phyloP scores from a whole-genome alignment of 2,797 vertebrate species.

The Callimico goeldii region DNA sequence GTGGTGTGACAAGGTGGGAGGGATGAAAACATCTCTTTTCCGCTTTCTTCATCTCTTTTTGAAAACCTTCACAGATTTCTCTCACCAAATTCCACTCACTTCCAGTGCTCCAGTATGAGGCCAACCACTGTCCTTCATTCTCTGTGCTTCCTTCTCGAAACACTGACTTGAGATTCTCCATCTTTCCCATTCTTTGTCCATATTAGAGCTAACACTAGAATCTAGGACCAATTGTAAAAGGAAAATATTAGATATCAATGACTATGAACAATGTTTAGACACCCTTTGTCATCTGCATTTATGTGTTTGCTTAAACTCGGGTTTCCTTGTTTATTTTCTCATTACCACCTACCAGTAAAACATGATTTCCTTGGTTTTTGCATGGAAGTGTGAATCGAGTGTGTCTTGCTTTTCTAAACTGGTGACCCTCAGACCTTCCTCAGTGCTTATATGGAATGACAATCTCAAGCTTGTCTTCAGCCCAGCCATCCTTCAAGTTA shows the following conservation, averaged over 20 bases:
- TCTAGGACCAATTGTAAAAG: background rate
- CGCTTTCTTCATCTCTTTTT: background rate
- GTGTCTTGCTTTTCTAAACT: constrained; percentile 35
- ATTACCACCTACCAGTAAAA: constrained; percentile 31
- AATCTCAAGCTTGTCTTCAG: background rate
- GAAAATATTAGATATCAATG: constrained; percentile 4
- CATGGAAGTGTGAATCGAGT: constrained; percentile 21
- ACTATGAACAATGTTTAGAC: background rate
- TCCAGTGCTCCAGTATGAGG: background rate
- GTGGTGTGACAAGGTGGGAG: background rate
- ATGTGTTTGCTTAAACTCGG: constrained; percentile 48
- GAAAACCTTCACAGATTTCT: background rate
- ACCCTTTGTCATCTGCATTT: constrained; percentile 42
- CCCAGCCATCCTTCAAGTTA: background rate
- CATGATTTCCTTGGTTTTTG: constrained; percentile 24
- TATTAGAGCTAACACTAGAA: background rate
- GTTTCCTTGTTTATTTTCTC: constrained; percentile 62
- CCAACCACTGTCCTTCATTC: background rate
- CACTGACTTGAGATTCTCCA: background rate
- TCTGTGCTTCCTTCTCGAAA: background rate
- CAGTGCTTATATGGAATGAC: background rate
- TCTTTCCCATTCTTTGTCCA: background rate
- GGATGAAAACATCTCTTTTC: background rate
- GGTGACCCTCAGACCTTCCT: background rate
- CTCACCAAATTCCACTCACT: background rate